Conservation (phyloP, 2,888 invertebrate species). For the Eupithecia centaureata region DNA sequence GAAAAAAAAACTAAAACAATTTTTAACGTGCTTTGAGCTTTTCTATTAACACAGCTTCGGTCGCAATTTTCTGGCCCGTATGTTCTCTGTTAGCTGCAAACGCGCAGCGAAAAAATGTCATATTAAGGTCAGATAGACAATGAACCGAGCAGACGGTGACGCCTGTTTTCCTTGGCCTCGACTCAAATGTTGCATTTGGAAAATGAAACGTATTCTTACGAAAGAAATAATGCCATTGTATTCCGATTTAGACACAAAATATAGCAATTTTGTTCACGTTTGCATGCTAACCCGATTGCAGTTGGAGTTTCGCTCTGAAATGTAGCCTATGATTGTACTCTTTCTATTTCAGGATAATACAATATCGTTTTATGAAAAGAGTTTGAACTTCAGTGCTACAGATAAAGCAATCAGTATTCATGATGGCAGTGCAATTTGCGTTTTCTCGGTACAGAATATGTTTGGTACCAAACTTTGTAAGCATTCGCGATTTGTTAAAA, state of each 20-base stretch:
- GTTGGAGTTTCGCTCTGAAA: constrained; percentile 21
- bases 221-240: constrained; percentile 43
- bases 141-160: constrained; percentile 57
- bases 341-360: background rate
- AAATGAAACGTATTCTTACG: constrained; percentile 56
- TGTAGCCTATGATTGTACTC: constrained; percentile 3
- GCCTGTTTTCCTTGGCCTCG: constrained; percentile 66
- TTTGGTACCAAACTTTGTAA: background rate
- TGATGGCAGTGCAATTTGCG: background rate
- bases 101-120: constrained; percentile 62
- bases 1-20: background rate
- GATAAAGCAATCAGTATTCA: background rate
- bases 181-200: constrained; percentile 65
- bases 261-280: constrained; percentile 26
- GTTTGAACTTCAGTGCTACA: background rate
- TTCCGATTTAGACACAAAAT: constrained; percentile 25
- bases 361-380: constrained; percentile 15
- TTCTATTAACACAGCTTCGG: background rate
- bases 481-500: background rate
- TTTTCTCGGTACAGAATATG: background rate
- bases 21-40: background rate
- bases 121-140: constrained; percentile 73
- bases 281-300: constrained; percentile 24
- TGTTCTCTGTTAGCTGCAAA: constrained; percentile 53
- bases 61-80: constrained; percentile 35